Percentiles rank a stretch among this genome's conserved stretches.
phyloP scores from a whole-genome alignment of 2,888 invertebrate species.

The Craniophora ligustri region DNA sequence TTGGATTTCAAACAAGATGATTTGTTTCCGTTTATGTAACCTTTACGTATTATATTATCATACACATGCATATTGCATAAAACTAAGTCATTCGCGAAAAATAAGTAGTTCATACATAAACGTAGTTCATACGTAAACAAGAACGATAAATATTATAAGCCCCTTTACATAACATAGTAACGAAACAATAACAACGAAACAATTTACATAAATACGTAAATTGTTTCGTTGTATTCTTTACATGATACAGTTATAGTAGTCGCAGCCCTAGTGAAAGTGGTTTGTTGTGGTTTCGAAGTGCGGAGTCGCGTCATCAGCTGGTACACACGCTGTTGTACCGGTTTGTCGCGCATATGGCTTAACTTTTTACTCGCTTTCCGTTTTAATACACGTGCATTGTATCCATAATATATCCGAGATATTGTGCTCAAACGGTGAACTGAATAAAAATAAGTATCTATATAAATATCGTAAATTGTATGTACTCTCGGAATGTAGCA shows the following conservation, averaged over 20 bases:
- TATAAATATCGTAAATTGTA: too few species aligned
- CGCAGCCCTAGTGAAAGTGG: constrained; percentile 56
- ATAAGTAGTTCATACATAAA: background rate
- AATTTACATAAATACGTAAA: constrained; percentile 6
- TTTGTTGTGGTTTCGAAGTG: constrained; percentile 38
- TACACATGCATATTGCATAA: background rate
- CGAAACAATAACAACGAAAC: too few species aligned
- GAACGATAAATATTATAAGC: background rate
- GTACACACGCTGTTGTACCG: constrained; percentile 40
- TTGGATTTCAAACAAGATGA: background rate
- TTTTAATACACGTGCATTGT: constrained; percentile 11
- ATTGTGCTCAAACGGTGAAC: too few species aligned
- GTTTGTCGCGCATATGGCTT: constrained; percentile 25
- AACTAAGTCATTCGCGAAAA: background rate
- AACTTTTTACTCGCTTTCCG: constrained; percentile 44
- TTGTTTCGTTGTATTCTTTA: constrained; percentile 13
- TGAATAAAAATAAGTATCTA: too few species aligned
- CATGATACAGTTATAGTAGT: constrained; percentile 3
- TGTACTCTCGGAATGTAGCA: too few species aligned
- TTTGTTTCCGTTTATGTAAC: background rate
- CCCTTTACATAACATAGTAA: background rate
- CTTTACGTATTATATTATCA: background rate
- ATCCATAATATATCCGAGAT: background rate
- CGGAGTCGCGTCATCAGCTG: constrained; percentile 35
- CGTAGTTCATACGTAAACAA: too few species aligned